These are phyloP conservation scores for Drosophila sordidapex DNA, from an alignment of 2,888 invertebrate genomes.

Conservation along the genomic window DNA sequence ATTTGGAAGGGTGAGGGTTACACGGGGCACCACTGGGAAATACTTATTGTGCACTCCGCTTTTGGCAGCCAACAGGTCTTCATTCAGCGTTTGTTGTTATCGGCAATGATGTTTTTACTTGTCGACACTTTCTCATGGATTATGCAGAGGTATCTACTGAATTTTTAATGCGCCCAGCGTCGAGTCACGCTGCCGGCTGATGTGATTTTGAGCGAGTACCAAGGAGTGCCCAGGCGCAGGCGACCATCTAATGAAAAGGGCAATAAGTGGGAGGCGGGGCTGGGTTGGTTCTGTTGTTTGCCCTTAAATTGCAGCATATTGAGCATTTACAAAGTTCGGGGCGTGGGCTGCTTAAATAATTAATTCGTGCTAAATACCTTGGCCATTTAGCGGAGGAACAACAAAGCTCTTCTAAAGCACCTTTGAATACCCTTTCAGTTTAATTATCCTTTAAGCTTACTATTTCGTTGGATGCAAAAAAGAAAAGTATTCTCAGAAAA, in stretches of 20 bases:
- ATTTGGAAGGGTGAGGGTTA: slow-evolving; percentile 19
- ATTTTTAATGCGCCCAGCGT: slow-evolving; percentile 79
- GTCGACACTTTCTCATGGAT: slow-evolving; percentile 83
- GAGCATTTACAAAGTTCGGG: slow-evolving; percentile 61
- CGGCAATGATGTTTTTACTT: slow-evolving; percentile 73
- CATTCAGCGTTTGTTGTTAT: slow-evolving; percentile 62
- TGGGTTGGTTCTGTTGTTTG: slow-evolving; percentile 32
- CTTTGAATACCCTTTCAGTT: slow-evolving; percentile 14
- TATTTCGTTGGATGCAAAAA: background rate
- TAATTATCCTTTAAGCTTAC: background rate
- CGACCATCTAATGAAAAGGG: slow-evolving; percentile 71
- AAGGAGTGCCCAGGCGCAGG: slow-evolving; percentile 22
- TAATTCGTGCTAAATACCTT: slow-evolving; percentile 80
- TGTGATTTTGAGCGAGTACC: slow-evolving; percentile 52
- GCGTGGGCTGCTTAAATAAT: slow-evolving; percentile 74
- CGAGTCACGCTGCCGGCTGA: slow-evolving; percentile 69
- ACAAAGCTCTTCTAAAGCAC: slow-evolving; percentile 8
- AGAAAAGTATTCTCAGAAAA: background rate
- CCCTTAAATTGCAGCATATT: slow-evolving; percentile 82
- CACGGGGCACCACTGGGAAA: slow-evolving; percentile 49
- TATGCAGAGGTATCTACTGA: slow-evolving; percentile 83
- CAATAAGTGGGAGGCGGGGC: slow-evolving; percentile 25
- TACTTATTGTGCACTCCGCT: slow-evolving; percentile 23
- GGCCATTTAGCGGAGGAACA: slow-evolving; percentile 71
- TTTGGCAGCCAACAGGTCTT: slow-evolving; percentile 74